Evolutionary conservation across 2,888 invertebrate species (phyloP), one percentile per base, ranked within the genome.

Genomic region (Antitype chi): DNA sequence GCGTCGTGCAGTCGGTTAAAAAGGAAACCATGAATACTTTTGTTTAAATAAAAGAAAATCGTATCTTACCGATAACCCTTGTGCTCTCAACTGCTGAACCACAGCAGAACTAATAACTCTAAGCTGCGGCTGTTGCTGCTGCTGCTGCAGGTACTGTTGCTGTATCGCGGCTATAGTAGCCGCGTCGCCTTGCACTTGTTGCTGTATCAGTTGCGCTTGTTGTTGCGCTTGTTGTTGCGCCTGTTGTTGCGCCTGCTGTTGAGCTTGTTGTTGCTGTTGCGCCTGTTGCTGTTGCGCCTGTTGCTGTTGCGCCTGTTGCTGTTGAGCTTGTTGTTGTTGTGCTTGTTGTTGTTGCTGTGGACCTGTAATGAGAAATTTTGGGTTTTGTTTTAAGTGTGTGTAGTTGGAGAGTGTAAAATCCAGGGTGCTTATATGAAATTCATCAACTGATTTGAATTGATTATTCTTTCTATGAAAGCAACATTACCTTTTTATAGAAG

Each of bases 61-160:
- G 0, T n/a, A n/a, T 3, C 68, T 59, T 17, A 68, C 97, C 60
- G 96, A 94, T 77, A 97, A 91, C 20, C 97, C 97, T 85, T 97
- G 97, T 3, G 97, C 97, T 83, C 97, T 94, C 79, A 97, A 94
- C 90, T 97, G 97, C 78, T 97, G 97, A 63, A 97, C 96, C 63
- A 97, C 96, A 70, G 97, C 97, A 25, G 97, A 95, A 92, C 97
- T 97, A 84, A 97, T 97, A 83, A 97, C 97, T 87, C 97, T 95
- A 71, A 97, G 91, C 84, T 97, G 97, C 43, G 97, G 97, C 78
- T 97, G 97, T 67, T 96, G 97, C 80, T 97, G 97, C 76, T 97
- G 97, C 74, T 97, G 97, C 76, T 96, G 96, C 85, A 96, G 74
- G 67, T 97, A 95, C 83, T 96, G 96, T 87, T 96, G 96, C 85